Percentiles rank a stretch among this genome's conserved stretches.
These are phyloP conservation scores for Epinephelus malabaricus DNA, from an alignment of 2,797 vertebrate species.

Conservation along the genomic window DNA sequence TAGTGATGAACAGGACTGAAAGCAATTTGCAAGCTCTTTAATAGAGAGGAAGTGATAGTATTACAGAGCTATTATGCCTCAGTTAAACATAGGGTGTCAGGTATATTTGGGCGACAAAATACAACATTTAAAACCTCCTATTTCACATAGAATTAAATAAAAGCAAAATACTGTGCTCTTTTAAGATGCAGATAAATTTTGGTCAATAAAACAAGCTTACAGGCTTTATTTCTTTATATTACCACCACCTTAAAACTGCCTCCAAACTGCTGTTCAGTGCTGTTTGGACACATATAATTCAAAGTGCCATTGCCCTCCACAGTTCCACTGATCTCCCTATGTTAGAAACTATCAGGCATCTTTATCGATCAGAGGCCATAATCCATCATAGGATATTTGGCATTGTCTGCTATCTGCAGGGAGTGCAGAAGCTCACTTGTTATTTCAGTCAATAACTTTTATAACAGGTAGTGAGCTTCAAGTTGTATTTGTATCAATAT, in stretches of 20 bases:
- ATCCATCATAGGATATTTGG: slow-evolving; percentile 54
- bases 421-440: slow-evolving; percentile 37
- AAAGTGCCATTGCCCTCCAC: slow-evolving; percentile 4
- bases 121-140: not conserved
- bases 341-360: slow-evolving; percentile 43
- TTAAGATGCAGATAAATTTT: not conserved
- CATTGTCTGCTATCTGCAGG: slow-evolving; percentile 44
- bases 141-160: not conserved
- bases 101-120: slow-evolving; percentile 2
- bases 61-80: slow-evolving; percentile 2
- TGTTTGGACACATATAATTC: slow-evolving; percentile 18
- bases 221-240: too few species aligned
- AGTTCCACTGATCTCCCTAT: slow-evolving; percentile 9
- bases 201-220: not conserved
- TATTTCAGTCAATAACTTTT: slow-evolving; percentile 64
- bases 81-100: not conserved
- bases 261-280: not conserved
- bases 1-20: slow-evolving; percentile 13
- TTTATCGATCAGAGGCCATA: slow-evolving; percentile 54
- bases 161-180: not conserved
- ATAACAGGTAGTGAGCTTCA: slow-evolving; percentile 43
- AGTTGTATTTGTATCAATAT: slow-evolving; percentile 62
- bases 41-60: not conserved
- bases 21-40: slow-evolving; percentile 16
- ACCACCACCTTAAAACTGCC: not conserved